Evolutionary conservation across 2,113 vertebrate species (phyloP).

Genomic region (Onychorhynchus coronatus): DNA sequence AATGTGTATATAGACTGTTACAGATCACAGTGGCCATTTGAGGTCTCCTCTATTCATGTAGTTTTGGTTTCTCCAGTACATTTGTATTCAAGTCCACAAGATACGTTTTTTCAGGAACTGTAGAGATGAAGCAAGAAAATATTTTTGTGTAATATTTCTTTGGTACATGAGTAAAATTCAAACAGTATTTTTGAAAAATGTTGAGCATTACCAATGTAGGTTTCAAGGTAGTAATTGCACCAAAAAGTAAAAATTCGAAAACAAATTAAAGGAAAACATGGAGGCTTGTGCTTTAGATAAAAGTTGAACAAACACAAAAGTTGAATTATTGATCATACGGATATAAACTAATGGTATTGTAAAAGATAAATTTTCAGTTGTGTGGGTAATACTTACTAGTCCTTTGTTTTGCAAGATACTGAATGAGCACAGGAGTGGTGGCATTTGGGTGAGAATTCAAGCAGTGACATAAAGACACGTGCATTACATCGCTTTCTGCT

Average conservation of each 20-base stretch:
- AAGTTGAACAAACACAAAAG: neutral
- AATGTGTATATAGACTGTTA: neutral
- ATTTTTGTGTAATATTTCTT: conserved; percentile 57
- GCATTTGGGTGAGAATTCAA: neutral
- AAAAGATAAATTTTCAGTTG: neutral
- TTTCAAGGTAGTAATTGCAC: neutral
- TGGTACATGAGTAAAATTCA: conserved; percentile 57
- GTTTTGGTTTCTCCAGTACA: neutral
- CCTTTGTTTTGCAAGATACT: neutral
- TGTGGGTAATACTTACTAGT: neutral
- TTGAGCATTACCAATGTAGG: conserved; percentile 1
- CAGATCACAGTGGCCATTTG: neutral
- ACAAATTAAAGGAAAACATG: neutral
- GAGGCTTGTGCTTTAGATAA: neutral
- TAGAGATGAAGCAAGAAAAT: conserved; percentile 26
- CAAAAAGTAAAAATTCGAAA: neutral
- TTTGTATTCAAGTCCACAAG: neutral
- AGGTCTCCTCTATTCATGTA: neutral
- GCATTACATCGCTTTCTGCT: neutral
- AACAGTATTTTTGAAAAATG: conserved; percentile 63
- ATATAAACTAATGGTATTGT: neutral
- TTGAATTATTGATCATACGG: neutral
- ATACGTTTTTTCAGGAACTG: neutral
- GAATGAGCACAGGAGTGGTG: neutral
- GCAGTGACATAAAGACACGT: accelerated